Evolutionary conservation across 2,797 vertebrate species (phyloP), one percentile per base, ranked within the genome.

Genomic region (Premnoplex brunnescens): DNA sequence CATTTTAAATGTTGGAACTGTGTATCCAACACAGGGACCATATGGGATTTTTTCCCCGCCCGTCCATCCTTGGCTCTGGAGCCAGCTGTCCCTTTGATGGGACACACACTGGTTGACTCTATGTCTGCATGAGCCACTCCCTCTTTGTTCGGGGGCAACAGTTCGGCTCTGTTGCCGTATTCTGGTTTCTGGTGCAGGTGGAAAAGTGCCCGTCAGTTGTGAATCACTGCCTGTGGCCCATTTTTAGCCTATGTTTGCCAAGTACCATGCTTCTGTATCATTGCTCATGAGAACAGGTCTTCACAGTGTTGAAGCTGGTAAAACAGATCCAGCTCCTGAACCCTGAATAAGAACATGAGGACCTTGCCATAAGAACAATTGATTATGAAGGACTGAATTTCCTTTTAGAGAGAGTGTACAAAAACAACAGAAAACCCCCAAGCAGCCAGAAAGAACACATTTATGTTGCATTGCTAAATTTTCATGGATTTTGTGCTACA

Each of bases 31-130:
- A 32, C 30, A 4, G 4, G 49, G 68, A 49, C 71, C 74, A 14
- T 27, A 24, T 1, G 6, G 86, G 52, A 41, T 74, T 41, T 82
- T 24, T 21, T 84, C 51, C n/a, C 34, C 74, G 5, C 41, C 5
- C 0, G 1, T 46, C 60, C 5, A 6, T 34, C 74, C 49, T 23
- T 30, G 32, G 51, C n/a, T 64, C 21, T 0, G 0, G 44, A 64
- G 34, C 56, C 58, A 71, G 23, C 26, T 58, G 3, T 55, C 58
- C 56, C 20, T 60, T 10, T 37, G 41, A 9, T 10, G 24, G 52
- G 77, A 78, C 2, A 1, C 37, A n/a, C 32, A 43, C 46, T 20
- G n/a, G 60, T 78, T 21, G n/a, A 10, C 36, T 85, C 66, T 1
- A 0, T 51, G 71, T 56, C 54, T 66, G 49, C 22, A 23, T 0